Conservation (phyloP, 2,888 invertebrate genomes). For the Pelosia muscerda region DNA sequence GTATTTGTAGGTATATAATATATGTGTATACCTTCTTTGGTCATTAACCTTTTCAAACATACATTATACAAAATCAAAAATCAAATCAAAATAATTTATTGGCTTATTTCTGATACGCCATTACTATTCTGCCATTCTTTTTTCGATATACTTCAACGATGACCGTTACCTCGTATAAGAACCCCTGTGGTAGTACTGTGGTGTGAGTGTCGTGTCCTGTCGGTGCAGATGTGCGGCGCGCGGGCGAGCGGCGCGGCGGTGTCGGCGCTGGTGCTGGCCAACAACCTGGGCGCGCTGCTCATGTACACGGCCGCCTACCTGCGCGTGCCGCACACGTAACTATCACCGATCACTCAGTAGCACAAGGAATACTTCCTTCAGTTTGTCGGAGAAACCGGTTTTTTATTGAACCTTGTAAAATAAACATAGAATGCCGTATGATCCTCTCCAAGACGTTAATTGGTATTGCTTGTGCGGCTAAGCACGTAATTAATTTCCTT, state of each 20-base stretch:
- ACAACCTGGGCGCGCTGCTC: conserved; percentile 71
- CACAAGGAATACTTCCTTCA: neutral
- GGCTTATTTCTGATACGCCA: no score
- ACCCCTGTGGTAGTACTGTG: neutral
- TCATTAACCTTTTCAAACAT: no score
- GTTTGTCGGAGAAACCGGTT: neutral
- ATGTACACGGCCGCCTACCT: conserved; percentile 73
- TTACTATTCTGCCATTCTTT: neutral
- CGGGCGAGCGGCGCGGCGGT: conserved; percentile 58
- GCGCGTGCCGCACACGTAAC: conserved; percentile 60
- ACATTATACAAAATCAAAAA: no score
- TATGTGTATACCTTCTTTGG: no score
- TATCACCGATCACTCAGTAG: neutral
- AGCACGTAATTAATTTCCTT: no score
- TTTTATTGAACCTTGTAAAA: neutral
- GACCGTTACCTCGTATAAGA: neutral
- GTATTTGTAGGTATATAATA: no score
- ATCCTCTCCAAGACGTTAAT: no score
- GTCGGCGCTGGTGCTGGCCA: conserved; percentile 66
- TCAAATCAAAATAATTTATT: no score
- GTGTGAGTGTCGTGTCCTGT: no score
- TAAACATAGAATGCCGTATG: no score
- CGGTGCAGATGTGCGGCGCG: conserved; percentile 63
- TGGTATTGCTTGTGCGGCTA: no score
- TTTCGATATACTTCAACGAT: neutral